Conservation (phyloP, 2,888 invertebrate genomes). For the Fabriciana adippe region DNA sequence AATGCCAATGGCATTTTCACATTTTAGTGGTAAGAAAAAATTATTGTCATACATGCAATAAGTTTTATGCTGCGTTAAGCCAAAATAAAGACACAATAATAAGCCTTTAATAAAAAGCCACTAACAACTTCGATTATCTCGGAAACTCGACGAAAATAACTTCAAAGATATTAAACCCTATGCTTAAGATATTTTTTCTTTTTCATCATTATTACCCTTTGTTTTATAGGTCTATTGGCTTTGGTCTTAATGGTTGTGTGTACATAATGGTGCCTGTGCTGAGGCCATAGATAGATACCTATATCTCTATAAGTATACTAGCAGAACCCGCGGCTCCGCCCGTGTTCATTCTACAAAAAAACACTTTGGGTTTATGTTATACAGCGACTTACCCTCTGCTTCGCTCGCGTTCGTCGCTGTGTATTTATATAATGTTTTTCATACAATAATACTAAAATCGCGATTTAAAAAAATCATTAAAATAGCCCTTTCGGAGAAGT, state of each 20-base stretch:
- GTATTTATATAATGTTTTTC: no score
- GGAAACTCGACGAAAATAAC: conserved; percentile 22
- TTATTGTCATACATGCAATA: conserved; percentile 19
- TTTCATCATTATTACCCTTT: conserved; percentile 2
- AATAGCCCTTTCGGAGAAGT: no score
- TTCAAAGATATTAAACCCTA: conserved; percentile 11
- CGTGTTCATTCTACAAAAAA: no score
- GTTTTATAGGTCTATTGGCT: not conserved
- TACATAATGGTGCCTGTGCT: not conserved
- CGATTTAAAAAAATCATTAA: no score
- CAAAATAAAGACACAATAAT: conserved; percentile 26
- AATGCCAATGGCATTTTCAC: not conserved
- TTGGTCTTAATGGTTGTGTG: not conserved
- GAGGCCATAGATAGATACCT: no score
- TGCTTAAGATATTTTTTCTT: conserved; percentile 10
- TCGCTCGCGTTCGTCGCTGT: no score
- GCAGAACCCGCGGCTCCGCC: no score
- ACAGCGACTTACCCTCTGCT: no score
- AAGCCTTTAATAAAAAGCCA: conserved; percentile 28
- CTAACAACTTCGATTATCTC: conserved; percentile 28
- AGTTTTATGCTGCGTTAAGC: conserved; percentile 26
- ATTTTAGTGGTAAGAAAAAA: conserved; percentile 4
- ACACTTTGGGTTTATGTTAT: no score
- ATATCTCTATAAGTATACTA: no score
- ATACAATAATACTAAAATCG: no score